phyloP scores from a whole-genome alignment of 92 coral and sea anemone species.

The Pocillopora meandrina region DNA sequence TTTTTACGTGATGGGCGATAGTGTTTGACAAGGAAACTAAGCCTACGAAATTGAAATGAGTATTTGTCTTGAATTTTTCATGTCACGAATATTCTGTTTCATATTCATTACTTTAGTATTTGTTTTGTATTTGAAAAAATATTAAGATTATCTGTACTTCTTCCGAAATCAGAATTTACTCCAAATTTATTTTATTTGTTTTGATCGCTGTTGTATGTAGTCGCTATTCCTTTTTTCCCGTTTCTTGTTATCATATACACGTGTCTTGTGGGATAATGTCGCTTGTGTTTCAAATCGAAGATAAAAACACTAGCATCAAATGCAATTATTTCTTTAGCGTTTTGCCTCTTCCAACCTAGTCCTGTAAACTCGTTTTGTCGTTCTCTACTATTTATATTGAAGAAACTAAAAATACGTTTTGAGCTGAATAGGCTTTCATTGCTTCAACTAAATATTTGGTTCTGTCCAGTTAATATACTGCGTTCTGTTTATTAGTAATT shows the following conservation, averaged over 20 bases:
- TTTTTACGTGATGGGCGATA: neutral
- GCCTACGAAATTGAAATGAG: slow-evolving; percentile 21
- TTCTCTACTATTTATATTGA: neutral
- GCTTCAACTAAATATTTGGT: neutral
- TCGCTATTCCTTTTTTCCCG: neutral
- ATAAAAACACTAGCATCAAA: neutral
- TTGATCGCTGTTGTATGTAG: neutral
- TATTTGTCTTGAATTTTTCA: neutral
- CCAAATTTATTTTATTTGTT: neutral
- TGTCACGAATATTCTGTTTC: slow-evolving; percentile 3
- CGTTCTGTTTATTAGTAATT: neutral
- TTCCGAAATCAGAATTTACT: neutral
- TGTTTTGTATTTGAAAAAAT: slow-evolving; percentile 12
- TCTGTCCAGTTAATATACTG: neutral
- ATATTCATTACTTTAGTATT: slow-evolving; percentile 16
- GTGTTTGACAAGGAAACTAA: neutral
- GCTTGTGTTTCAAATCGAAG: neutral
- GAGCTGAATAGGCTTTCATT: neutral
- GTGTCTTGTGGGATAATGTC: slow-evolving; percentile 2
- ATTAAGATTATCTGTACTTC: neutral
- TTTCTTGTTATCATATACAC: neutral
- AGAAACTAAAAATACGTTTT: neutral
- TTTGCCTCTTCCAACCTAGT: neutral
- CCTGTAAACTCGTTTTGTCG: neutral
- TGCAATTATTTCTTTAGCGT: neutral